Conservation (phyloP, 92 coral and sea anemone genomes). For the Epizoanthus rinbou region DNA sequence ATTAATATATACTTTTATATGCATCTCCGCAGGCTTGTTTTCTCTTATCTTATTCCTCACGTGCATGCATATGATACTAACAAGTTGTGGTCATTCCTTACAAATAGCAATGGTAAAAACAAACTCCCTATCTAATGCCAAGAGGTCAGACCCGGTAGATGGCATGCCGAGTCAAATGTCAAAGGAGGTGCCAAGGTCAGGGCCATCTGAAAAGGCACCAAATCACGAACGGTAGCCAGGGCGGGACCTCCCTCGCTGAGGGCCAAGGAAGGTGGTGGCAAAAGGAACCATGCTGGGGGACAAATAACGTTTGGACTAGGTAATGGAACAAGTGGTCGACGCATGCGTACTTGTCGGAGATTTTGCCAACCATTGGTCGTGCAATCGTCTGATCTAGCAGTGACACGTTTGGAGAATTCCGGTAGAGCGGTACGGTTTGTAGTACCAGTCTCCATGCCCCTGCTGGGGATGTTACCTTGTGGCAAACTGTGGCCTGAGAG, state of each 20-base stretch:
- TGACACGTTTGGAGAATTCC: neutral
- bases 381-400: neutral
- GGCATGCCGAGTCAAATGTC: neutral
- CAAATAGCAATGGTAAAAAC: no score
- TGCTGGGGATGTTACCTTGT: neutral
- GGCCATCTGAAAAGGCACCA: slow-evolving; percentile 22
- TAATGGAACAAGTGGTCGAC: slow-evolving; percentile 2
- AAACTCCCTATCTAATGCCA: neutral
- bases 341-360: slow-evolving; percentile 15
- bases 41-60: no score
- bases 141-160: neutral
- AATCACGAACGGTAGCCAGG: neutral
- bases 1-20: no score
- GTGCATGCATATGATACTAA: no score
- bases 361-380: slow-evolving; percentile 3
- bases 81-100: no score
- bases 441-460: neutral
- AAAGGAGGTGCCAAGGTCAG: neutral
- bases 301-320: neutral
- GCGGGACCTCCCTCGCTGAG: neutral
- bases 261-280: slow-evolving; percentile 6
- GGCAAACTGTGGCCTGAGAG: neutral
- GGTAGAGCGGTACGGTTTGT: neutral
- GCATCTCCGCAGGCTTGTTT: no score
- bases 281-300: slow-evolving; percentile 5